These are phyloP conservation scores for Campylorhamphus procurvoides DNA, from an alignment of 2,113 vertebrate species.

Conservation along the genomic window DNA sequence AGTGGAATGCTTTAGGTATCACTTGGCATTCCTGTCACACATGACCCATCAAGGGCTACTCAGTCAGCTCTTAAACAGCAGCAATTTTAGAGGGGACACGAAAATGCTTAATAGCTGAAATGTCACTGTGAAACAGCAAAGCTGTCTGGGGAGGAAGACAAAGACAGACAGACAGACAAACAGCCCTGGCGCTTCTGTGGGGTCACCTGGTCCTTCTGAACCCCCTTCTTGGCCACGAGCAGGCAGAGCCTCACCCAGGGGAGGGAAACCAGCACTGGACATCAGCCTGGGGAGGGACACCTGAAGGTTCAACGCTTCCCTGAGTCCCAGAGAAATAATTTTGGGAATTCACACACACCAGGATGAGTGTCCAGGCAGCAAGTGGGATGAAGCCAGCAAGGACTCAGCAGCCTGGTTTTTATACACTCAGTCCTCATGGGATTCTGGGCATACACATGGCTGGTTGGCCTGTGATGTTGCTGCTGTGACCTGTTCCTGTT, in stretches of 20 bases:
- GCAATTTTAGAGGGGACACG: not conserved
- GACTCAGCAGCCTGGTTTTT: not conserved
- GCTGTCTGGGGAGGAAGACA: not conserved
- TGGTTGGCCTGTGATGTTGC: fast-evolving
- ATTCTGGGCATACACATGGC: not conserved
- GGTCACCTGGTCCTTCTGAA: not conserved
- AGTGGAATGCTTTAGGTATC: not conserved
- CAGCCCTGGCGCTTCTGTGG: not conserved
- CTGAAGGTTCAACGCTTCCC: not conserved
- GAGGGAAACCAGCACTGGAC: not conserved
- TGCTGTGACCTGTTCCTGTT: not conserved
- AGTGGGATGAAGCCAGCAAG: fast-evolving
- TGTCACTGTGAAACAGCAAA: not conserved
- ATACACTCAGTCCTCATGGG: fast-evolving
- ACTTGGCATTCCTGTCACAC: conserved; percentile 24
- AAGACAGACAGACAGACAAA: not conserved
- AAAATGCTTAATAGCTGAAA: not conserved
- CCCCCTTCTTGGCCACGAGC: not conserved
- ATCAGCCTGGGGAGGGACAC: fast-evolving
- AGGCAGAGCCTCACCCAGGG: not conserved
- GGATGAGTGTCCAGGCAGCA: not conserved
- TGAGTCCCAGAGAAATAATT: fast-evolving
- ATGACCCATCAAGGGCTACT: not conserved
- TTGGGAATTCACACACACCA: fast-evolving
- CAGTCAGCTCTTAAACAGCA: not conserved